Evolutionary conservation across 2,797 vertebrate species (phyloP).

Genomic region (Trachops cirrhosus): DNA sequence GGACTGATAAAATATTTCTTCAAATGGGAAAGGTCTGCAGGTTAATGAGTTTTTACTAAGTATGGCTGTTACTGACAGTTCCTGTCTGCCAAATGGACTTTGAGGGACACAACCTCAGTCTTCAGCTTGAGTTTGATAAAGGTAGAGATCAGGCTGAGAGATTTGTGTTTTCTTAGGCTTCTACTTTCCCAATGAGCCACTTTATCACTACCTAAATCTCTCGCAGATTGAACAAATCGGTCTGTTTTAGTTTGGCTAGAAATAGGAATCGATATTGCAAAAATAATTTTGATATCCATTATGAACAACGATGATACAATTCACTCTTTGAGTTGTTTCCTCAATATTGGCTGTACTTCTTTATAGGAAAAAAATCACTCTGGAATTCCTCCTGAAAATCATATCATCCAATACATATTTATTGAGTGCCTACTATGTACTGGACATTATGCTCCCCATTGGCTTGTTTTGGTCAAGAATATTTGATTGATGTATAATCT

Average conservation of each 20-base stretch:
- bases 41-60: slow-evolving; percentile 70
- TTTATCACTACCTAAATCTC: slow-evolving; percentile 22
- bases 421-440: background rate
- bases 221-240: slow-evolving; percentile 15
- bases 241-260: slow-evolving; percentile 55
- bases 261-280: slow-evolving; percentile 64
- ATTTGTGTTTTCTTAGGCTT: background rate
- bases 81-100: slow-evolving; percentile 42
- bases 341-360: background rate
- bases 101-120: background rate
- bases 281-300: slow-evolving; percentile 62
- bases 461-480: background rate
- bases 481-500: background rate
- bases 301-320: slow-evolving; percentile 40
- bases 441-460: background rate
- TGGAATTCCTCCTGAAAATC: background rate
- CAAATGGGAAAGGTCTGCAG: slow-evolving; percentile 54
- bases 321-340: slow-evolving; percentile 57
- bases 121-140: slow-evolving; percentile 47
- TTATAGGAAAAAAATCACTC: slow-evolving; percentile 40
- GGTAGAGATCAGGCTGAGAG: background rate
- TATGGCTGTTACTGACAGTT: slow-evolving; percentile 45
- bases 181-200: background rate
- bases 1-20: slow-evolving; percentile 55
- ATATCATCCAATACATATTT: background rate